These are phyloP conservation scores for Luffia ferchaultella DNA, from an alignment of 2,888 invertebrate species.

Conservation along the genomic window DNA sequence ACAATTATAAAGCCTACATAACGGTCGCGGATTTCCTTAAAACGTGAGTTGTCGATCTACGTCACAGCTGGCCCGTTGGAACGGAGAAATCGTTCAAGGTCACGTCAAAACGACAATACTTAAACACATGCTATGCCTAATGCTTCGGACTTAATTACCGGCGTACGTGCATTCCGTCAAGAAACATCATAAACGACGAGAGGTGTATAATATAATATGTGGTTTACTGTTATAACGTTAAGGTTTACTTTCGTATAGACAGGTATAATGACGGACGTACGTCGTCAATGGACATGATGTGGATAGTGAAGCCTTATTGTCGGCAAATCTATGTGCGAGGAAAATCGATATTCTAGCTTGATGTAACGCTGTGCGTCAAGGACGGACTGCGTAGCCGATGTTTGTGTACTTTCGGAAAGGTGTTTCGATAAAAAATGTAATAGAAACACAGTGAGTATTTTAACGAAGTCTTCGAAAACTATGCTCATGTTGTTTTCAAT, in stretches of 20 bases:
- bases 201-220: neutral
- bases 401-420: constrained; percentile 18
- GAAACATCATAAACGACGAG: neutral
- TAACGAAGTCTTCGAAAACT: no score
- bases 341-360: constrained; percentile 43
- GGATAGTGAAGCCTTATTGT: constrained; percentile 51
- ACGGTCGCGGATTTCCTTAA: neutral
- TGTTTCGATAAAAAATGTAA: no score
- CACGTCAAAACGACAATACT: neutral
- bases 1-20: no score
- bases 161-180: neutral
- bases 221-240: constrained; percentile 9
- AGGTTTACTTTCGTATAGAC: constrained; percentile 21
- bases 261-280: constrained; percentile 17
- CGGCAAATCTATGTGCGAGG: constrained; percentile 47
- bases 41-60: neutral
- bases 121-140: neutral
- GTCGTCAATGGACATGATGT: constrained; percentile 17
- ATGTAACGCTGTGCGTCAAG: constrained; percentile 36
- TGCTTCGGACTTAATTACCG: neutral
- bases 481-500: no score
- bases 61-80: neutral
- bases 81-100: neutral
- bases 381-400: constrained; percentile 24
- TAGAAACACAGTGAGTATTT: no score